phyloP scores from a whole-genome alignment of 2,113 vertebrate genomes.

The Coptodon rendalli region DNA sequence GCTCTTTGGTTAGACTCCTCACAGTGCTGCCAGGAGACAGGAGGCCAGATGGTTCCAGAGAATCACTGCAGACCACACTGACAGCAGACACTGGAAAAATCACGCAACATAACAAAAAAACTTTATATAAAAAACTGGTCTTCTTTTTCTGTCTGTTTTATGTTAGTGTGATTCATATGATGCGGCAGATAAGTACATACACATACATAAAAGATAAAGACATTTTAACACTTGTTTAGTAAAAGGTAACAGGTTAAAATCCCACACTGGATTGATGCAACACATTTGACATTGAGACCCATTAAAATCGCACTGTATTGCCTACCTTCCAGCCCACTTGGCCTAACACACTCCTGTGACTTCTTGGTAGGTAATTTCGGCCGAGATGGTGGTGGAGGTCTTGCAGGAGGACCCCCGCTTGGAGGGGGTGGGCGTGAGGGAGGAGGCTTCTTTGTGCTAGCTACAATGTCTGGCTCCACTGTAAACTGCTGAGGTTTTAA shows the following conservation, averaged over 20 bases:
- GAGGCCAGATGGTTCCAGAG: slow-evolving; percentile 74
- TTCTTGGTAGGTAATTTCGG: slow-evolving; percentile 85
- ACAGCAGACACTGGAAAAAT: slow-evolving; percentile 29
- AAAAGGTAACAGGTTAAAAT: not conserved
- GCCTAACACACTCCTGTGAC: slow-evolving; percentile 81
- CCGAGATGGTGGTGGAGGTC: slow-evolving; percentile 87
- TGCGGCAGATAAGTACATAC: not conserved
- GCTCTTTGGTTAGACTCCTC: slow-evolving; percentile 82
- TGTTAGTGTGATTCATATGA: not conserved
- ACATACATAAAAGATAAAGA: not conserved
- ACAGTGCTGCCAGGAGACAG: slow-evolving; percentile 79
- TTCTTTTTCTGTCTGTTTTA: not conserved
- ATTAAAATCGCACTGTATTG: not conserved
- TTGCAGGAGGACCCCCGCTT: slow-evolving; percentile 79
- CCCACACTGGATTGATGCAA: not conserved
- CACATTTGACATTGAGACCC: not conserved
- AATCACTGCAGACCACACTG: slow-evolving; percentile 49
- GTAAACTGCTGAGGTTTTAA: slow-evolving; percentile 86
- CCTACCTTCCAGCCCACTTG: slow-evolving; percentile 81
- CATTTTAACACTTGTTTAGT: not conserved
- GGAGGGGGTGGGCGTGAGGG: slow-evolving; percentile 88
- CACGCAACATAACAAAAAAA: not conserved
- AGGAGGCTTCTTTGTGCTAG: slow-evolving; percentile 92
- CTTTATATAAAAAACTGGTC: not conserved
- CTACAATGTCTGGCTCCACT: slow-evolving; percentile 93